These are phyloP conservation scores for Alfaro cultratus DNA, from an alignment of 2,797 vertebrate genomes.

Conservation along the genomic window DNA sequence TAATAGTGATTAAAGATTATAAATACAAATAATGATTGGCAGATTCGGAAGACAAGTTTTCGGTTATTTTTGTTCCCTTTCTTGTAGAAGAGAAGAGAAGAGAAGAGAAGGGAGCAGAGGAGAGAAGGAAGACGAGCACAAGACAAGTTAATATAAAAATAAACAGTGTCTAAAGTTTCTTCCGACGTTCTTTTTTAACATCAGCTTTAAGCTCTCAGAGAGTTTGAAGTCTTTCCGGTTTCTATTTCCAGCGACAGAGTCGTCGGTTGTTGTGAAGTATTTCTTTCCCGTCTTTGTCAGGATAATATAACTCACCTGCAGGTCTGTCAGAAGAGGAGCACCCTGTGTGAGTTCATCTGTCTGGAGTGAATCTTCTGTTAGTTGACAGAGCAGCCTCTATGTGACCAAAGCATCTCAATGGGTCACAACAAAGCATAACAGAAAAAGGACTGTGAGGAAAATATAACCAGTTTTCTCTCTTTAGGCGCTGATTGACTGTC, in stretches of 20 bases:
- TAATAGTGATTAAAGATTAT: not conserved
- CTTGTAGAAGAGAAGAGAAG: not conserved
- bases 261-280: constrained; percentile 38
- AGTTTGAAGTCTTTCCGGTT: constrained; percentile 50
- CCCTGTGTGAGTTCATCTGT: constrained; percentile 19
- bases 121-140: constrained; percentile 3
- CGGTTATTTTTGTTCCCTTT: constrained; percentile 29
- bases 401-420: constrained; percentile 5
- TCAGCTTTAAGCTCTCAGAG: constrained; percentile 39
- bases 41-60: not conserved
- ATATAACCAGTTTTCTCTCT: not conserved
- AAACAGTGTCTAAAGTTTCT: constrained; percentile 33
- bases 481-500: not conserved
- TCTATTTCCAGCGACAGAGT: constrained; percentile 60
- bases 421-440: not conserved
- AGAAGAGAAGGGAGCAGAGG: constrained; percentile 2
- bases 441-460: not conserved
- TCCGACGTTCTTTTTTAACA: constrained; percentile 27
- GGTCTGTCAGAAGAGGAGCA: constrained; percentile 21
- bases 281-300: constrained; percentile 26
- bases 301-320: constrained; percentile 37
- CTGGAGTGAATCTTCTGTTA: constrained; percentile 10
- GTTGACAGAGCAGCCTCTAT: constrained; percentile 12
- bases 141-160: constrained; percentile 44
- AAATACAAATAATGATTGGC: constrained; percentile 2